Evolutionary conservation across 2,113 vertebrate genomes (phyloP).

Genomic region (Penelope pileata): DNA sequence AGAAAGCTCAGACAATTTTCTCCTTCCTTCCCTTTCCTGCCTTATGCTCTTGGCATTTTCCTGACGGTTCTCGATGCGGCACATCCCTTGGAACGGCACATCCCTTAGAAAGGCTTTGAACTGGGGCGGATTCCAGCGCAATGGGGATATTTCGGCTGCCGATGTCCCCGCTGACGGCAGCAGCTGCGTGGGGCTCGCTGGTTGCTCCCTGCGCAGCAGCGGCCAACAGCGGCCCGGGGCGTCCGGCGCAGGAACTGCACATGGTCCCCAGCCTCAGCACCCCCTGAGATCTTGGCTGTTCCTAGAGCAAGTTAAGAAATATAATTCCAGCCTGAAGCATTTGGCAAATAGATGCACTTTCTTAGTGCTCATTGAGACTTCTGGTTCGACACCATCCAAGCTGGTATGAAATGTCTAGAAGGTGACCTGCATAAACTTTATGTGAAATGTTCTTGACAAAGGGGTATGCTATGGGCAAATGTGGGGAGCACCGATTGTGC

Average conservation of each 20-base stretch:
- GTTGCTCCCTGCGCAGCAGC: neutral
- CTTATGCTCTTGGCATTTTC: neutral
- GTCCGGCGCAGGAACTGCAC: neutral
- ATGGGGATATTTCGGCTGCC: neutral
- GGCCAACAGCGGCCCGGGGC: neutral
- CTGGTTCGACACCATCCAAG: neutral
- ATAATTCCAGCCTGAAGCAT: neutral
- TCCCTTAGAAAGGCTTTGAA: neutral
- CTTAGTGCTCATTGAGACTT: neutral
- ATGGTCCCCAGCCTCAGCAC: too few species aligned
- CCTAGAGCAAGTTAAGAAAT: neutral
- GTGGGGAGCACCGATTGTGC: accelerated
- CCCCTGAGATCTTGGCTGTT: accelerated
- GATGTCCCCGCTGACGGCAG: neutral
- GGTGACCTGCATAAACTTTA: accelerated
- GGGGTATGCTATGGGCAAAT: accelerated
- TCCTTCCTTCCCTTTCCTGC: neutral
- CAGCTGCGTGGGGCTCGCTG: too few species aligned
- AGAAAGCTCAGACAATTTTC: accelerated
- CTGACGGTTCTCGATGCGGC: neutral
- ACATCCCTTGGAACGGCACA: neutral
- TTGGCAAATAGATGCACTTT: accelerated
- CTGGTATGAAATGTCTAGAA: neutral
- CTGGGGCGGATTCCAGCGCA: neutral
- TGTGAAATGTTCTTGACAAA: accelerated